Evolutionary conservation across 2,113 vertebrate genomes (phyloP).

Genomic region (Opisthocomus hoazin): DNA sequence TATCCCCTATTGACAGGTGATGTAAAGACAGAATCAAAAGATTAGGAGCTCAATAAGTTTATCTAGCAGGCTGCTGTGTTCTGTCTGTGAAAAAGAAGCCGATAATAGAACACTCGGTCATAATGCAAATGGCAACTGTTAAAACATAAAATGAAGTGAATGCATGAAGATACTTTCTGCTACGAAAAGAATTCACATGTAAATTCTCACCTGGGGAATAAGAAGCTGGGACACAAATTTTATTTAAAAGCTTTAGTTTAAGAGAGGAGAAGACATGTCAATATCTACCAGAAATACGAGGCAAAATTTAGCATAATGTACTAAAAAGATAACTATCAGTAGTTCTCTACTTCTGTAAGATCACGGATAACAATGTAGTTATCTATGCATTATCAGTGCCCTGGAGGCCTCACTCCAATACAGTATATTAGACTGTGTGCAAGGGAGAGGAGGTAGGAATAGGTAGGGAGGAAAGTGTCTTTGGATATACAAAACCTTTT

Average conservation of each 20-base stretch:
- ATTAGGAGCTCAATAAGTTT: neutral
- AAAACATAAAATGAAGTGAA: neutral
- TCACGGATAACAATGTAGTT: neutral
- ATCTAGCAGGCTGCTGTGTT: neutral
- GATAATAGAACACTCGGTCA: neutral
- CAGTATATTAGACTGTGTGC: neutral
- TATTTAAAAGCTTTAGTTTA: neutral
- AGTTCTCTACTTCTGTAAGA: neutral
- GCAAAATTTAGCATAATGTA: neutral
- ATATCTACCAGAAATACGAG: neutral
- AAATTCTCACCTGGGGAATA: neutral
- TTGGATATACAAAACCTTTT: neutral
- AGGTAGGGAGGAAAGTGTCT: neutral
- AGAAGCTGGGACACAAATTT: neutral
- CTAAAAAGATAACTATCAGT: neutral
- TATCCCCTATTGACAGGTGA: neutral
- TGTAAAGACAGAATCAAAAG: neutral
- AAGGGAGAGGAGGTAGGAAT: neutral
- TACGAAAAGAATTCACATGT: neutral
- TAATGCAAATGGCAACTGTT: fast-evolving
- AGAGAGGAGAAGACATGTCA: neutral
- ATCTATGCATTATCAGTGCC: neutral
- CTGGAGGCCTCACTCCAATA: neutral
- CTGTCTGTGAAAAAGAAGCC: neutral
- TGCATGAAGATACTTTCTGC: neutral